phyloP scores from a whole-genome alignment of 2,797 vertebrate species.

The Lagorchestes hirsutus region DNA sequence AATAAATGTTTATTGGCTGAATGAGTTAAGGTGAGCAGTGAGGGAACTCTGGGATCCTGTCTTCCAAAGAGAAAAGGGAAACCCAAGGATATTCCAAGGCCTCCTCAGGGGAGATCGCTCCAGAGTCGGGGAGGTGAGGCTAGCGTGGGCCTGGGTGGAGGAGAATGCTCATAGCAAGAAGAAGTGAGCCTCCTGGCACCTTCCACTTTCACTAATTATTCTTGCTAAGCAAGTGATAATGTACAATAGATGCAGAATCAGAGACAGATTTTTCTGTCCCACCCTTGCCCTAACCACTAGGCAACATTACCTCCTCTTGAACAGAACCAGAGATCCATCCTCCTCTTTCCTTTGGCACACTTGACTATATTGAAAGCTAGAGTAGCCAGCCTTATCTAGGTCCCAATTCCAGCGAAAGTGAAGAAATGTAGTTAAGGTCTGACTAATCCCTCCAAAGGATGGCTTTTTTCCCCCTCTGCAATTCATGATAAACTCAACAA shows the following conservation, averaged over 20 bases:
- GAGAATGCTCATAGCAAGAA: not conserved
- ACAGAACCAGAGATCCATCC: conserved; percentile 14
- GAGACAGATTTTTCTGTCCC: conserved; percentile 11
- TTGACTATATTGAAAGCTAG: conserved; percentile 51
- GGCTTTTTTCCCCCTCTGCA: not conserved
- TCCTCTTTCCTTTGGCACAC: conserved; percentile 61
- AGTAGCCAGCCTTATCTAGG: conserved; percentile 54
- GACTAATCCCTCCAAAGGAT: conserved; percentile 59
- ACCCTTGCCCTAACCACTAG: not conserved
- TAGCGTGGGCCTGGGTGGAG: not conserved
- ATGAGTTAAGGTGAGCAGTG: not conserved
- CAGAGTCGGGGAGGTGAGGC: not conserved
- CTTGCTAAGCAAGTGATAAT: not conserved
- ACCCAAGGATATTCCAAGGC: not conserved
- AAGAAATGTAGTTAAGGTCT: conserved; percentile 59
- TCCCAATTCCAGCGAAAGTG: conserved; percentile 60
- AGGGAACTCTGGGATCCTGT: not conserved
- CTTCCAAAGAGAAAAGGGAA: no score
- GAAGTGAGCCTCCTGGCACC: not conserved
- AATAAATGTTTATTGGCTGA: not conserved
- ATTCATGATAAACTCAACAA: conserved; percentile 71
- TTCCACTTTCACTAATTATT: not conserved
- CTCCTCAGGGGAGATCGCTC: not conserved
- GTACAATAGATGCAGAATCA: not conserved
- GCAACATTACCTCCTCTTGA: not conserved